Conservation (phyloP, 2,113 vertebrate genomes). For the Nibea coibor region DNA sequence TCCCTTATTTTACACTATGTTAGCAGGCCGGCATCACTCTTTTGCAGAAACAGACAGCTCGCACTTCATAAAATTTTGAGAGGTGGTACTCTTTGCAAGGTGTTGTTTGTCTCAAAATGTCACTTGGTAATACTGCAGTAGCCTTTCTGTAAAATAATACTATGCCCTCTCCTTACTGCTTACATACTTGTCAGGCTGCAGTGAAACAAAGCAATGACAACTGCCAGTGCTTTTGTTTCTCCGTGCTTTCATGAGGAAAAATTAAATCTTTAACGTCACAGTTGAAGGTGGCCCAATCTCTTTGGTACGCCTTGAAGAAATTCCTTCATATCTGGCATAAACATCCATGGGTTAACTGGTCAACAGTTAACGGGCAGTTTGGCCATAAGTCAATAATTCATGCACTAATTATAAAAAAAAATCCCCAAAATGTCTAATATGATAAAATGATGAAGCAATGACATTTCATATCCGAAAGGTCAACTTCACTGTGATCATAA, state of each 20-base stretch:
- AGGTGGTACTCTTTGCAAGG: not conserved
- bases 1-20: constrained; percentile 29
- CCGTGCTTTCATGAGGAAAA: not conserved
- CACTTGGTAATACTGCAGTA: not conserved
- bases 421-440: too few relatives aligned
- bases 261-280: not conserved
- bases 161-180: not conserved
- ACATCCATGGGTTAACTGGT: too few relatives aligned
- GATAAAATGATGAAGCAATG: too few relatives aligned
- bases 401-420: too few relatives aligned
- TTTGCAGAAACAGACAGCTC: constrained; percentile 5
- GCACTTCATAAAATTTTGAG: not conserved
- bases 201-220: not conserved
- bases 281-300: not conserved
- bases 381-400: too few relatives aligned
- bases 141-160: not conserved
- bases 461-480: too few relatives aligned
- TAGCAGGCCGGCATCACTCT: not conserved
- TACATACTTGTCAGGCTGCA: too few relatives aligned
- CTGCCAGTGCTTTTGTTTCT: too few relatives aligned
- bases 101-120: not conserved
- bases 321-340: too few relatives aligned
- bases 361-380: too few relatives aligned
- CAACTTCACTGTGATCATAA: too few relatives aligned
- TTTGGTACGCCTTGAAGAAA: too few relatives aligned